Evolutionary conservation across 2,113 vertebrate genomes (phyloP).

Genomic region (Gnathonemus echidnorhynchus): DNA sequence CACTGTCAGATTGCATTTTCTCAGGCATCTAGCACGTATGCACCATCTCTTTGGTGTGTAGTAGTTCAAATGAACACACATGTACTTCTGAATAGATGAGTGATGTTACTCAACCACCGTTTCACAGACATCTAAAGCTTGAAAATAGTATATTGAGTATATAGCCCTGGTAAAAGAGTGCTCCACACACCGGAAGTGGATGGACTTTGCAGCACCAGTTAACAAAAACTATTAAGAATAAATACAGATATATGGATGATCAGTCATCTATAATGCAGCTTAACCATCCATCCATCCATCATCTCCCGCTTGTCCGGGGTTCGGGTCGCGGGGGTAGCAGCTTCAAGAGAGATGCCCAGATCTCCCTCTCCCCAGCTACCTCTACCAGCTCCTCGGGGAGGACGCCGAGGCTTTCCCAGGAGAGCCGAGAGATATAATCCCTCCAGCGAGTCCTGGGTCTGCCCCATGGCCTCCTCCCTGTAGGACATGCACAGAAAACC

Average conservation of each 20-base stretch:
- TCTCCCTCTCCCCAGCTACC: no score
- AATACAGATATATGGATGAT: neutral
- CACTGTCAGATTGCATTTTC: slow-evolving; percentile 69
- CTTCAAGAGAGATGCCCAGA: no score
- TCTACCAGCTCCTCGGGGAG: no score
- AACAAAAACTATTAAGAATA: neutral
- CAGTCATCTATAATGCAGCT: neutral
- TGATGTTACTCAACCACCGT: neutral
- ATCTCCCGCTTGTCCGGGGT: no score
- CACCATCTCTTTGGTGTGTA: slow-evolving; percentile 60
- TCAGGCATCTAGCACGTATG: slow-evolving; percentile 76
- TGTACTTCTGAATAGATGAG: neutral
- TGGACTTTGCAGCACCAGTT: neutral
- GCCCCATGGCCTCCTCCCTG: no score
- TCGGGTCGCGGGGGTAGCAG: no score
- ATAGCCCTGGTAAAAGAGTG: neutral
- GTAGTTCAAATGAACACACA: slow-evolving; percentile 64
- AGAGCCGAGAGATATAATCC: no score
- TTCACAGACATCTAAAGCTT: neutral
- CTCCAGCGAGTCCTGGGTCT: no score
- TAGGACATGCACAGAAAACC: no score
- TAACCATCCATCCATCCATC: no score
- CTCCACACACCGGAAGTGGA: neutral
- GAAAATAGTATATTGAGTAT: neutral
- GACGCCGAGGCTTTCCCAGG: no score